A percentile compares a stretch with the other conserved stretches of the same genome.
phyloP scores from a whole-genome alignment of 2,888 invertebrate species.

The Thelaira solivaga region DNA sequence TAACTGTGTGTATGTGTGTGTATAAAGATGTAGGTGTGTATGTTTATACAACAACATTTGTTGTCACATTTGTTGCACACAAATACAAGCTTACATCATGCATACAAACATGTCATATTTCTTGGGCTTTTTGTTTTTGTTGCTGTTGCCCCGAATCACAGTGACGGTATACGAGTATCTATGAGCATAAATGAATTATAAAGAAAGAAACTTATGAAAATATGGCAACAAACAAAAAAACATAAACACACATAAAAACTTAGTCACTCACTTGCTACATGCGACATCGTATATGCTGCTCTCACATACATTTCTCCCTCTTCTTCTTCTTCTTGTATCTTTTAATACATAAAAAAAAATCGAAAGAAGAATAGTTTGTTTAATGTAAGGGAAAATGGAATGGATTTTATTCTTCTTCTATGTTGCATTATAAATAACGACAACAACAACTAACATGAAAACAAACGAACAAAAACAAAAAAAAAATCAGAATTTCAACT shows the following conservation, averaged over 20 bases:
- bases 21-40: neutral
- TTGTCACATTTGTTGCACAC: slow-evolving; percentile 60
- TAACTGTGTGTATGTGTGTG: neutral
- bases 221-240: slow-evolving; percentile 15
- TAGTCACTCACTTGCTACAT: neutral
- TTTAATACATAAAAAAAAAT: slow-evolving; percentile 22
- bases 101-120: slow-evolving; percentile 36
- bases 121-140: slow-evolving; percentile 23
- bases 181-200: slow-evolving; percentile 22
- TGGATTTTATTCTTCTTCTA: slow-evolving; percentile 50
- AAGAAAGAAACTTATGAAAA: slow-evolving; percentile 41
- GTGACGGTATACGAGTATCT: neutral
- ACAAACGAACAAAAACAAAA: slow-evolving; percentile 31
- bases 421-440: slow-evolving; percentile 44
- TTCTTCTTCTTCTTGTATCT: slow-evolving; percentile 5
- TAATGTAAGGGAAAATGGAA: slow-evolving; percentile 61
- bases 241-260: neutral
- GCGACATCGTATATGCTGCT: neutral
- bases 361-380: slow-evolving; percentile 47
- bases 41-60: neutral
- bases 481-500: slow-evolving; percentile 48
- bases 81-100: too few species aligned
- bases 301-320: too few species aligned
- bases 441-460: slow-evolving; percentile 14
- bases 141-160: neutral